Evolutionary conservation across 1,140 invertebrate species (phyloP).

Genomic region (Lordiphosa stackelbergi): DNA sequence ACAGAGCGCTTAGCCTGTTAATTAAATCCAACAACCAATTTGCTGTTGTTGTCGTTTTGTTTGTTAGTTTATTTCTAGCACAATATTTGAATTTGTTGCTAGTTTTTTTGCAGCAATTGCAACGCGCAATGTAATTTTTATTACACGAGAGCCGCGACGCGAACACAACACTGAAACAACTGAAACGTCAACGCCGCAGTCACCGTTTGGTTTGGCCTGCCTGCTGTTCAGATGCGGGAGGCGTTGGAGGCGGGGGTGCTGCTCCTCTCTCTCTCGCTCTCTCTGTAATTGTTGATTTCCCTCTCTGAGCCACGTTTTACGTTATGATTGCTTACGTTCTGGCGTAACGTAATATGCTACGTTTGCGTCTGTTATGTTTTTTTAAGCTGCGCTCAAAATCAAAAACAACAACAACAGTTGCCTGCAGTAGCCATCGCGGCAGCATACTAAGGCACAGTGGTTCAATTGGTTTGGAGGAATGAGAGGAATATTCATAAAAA

Average conservation of each 20-base stretch:
- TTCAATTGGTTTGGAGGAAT: not conserved
- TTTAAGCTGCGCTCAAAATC: conserved; percentile 48
- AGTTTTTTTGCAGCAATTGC: conserved; percentile 37
- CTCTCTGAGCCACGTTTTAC: not conserved
- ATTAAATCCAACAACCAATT: conserved; percentile 9
- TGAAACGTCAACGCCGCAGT: conserved; percentile 53
- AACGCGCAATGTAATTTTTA: conserved; percentile 67
- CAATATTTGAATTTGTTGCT: conserved; percentile 36
- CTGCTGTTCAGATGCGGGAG: conserved; percentile 20
- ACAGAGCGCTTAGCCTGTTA: conserved; percentile 10
- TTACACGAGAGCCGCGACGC: conserved; percentile 58
- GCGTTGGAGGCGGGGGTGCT: not conserved
- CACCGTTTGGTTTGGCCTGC: conserved; percentile 23
- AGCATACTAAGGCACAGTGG: conserved; percentile 35
- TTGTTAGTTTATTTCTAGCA: conserved; percentile 32
- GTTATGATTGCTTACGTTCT: conserved; percentile 14
- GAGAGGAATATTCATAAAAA: not conserved
- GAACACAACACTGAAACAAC: conserved; percentile 31
- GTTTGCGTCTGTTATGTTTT: conserved; percentile 29
- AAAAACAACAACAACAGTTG: conserved; percentile 32
- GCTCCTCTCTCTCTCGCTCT: conserved; percentile 7
- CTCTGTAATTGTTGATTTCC: conserved; percentile 26
- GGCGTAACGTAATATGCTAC: conserved; percentile 17
- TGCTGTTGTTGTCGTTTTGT: conserved; percentile 9
- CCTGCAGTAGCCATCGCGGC: conserved; percentile 41